phyloP scores from a whole-genome alignment of 1,140 invertebrate species.

The Drosophila lini region DNA sequence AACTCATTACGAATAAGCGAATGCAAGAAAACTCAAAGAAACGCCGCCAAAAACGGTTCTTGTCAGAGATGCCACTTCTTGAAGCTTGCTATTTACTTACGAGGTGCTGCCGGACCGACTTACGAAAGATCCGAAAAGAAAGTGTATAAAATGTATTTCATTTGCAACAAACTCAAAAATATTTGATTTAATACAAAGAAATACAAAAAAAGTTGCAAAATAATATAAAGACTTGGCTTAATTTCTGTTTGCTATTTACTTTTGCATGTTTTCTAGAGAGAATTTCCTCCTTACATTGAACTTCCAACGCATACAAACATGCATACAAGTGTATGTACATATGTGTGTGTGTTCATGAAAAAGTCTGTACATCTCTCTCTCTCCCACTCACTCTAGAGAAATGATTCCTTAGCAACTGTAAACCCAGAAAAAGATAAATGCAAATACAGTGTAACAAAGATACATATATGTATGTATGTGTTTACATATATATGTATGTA shows the following conservation, averaged over 20 bases:
- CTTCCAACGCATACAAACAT: background rate
- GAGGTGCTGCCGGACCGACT: slow-evolving; percentile 1
- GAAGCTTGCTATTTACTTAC: background rate
- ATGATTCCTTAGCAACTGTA: no score
- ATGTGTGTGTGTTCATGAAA: background rate
- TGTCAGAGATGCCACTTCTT: background rate
- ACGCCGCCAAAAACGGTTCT: slow-evolving; percentile 27
- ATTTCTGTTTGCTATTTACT: background rate
- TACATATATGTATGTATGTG: no score
- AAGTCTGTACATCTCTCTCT: background rate
- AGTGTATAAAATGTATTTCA: background rate
- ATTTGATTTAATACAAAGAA: background rate
- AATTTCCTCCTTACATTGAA: background rate
- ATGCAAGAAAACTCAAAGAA: slow-evolving; percentile 24
- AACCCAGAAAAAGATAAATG: no score
- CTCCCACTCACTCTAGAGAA: background rate
- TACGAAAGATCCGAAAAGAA: background rate
- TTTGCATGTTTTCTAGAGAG: background rate
- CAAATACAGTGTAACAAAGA: no score
- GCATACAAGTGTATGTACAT: background rate
- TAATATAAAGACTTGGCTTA: background rate
- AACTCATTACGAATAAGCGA: slow-evolving; percentile 6
- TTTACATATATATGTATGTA: no score
- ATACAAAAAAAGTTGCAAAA: background rate
- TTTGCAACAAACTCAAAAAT: no score